Conservation (phyloP, 2,797 vertebrate genomes). For the Mus caroli region DNA sequence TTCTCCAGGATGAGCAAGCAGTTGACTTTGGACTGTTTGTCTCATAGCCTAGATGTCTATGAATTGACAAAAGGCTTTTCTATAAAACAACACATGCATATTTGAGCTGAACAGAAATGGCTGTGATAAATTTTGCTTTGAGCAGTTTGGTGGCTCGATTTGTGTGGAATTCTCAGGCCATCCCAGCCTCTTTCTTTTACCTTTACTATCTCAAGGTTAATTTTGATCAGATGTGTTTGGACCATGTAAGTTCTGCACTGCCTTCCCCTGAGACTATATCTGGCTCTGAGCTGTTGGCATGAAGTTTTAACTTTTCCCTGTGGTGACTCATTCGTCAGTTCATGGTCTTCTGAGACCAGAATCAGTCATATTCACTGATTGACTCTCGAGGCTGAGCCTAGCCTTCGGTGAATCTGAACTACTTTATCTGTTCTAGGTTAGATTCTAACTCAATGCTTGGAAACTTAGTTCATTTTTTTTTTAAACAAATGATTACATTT, state of each 20-base stretch:
- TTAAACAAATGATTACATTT: neutral
- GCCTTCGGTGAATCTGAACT: neutral
- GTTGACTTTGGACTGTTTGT: neutral
- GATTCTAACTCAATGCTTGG: slow-evolving; percentile 29
- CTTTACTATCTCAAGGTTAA: neutral
- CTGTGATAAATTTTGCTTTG: slow-evolving; percentile 49
- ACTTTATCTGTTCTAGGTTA: slow-evolving; percentile 37
- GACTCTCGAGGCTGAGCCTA: neutral
- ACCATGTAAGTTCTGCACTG: neutral
- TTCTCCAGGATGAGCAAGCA: slow-evolving; percentile 1
- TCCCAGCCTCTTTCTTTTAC: neutral
- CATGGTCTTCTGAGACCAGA: slow-evolving; percentile 11
- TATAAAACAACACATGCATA: slow-evolving; percentile 18
- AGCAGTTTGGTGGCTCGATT: neutral
- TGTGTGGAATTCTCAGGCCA: neutral
- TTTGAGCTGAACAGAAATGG: slow-evolving; percentile 42
- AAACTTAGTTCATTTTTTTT: neutral
- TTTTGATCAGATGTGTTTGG: slow-evolving; percentile 38
- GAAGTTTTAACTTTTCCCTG: slow-evolving; percentile 25
- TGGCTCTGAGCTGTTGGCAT: slow-evolving; percentile 33
- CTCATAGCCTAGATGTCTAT: slow-evolving; percentile 35
- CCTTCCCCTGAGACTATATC: slow-evolving; percentile 34
- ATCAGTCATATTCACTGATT: neutral
- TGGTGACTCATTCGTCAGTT: neutral
- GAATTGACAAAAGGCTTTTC: slow-evolving; percentile 2